A percentile compares a stretch with the other conserved stretches of the same genome.
Conservation (phyloP, 1,140 invertebrate species). For the Paraescarpia echinospica region DNA sequence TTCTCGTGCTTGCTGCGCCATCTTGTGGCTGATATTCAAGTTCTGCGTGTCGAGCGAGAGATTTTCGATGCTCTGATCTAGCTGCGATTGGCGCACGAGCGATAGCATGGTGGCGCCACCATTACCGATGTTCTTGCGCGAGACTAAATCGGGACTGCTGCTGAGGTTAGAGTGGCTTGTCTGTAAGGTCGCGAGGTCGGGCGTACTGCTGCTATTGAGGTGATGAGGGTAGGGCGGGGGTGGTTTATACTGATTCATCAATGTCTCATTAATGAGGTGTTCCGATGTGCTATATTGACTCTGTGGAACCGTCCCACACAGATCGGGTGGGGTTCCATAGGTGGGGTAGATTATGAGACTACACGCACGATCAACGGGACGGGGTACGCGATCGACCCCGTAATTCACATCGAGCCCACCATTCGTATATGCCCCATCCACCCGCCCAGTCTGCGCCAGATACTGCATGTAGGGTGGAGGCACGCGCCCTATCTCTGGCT, state of each 20-base stretch:
- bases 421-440: background rate
- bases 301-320: background rate
- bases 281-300: conserved; percentile 50
- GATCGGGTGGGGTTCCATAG: conserved; percentile 52
- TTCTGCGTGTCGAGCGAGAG: conserved; percentile 15
- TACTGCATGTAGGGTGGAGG: conserved; percentile 28
- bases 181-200: conserved; percentile 68
- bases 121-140: background rate
- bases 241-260: conserved; percentile 73
- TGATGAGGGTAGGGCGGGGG: conserved; percentile 74
- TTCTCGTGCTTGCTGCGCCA: background rate
- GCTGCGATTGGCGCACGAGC: conserved; percentile 5
- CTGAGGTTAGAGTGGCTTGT: conserved; percentile 26
- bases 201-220: conserved; percentile 73
- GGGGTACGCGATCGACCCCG: background rate
- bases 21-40: conserved; percentile 13
- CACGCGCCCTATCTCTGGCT: conserved; percentile 42
- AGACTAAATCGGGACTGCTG: conserved; percentile 12
- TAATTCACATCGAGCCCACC: no score
- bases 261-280: conserved; percentile 59
- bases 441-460: background rate
- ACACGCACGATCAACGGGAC: conserved; percentile 28
- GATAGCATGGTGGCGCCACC: background rate
- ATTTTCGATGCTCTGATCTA: conserved; percentile 18
- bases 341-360: conserved; percentile 50